Base-by-base conservation (phyloP, 2,113 vertebrate genomes). In the Reinhardtius hippoglossoides region DNA sequence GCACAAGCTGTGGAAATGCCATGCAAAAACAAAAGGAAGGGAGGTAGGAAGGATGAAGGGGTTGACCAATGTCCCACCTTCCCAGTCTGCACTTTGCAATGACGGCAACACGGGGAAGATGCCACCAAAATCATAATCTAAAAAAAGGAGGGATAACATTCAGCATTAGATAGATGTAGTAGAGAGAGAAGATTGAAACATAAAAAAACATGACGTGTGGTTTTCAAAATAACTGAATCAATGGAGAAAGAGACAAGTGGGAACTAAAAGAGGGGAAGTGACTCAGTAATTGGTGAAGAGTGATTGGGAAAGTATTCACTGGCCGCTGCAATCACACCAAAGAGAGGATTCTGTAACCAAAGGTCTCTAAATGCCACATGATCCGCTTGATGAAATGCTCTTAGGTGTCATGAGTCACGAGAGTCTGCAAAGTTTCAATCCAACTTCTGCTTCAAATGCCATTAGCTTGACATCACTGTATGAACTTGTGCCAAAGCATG, bases 101-200 rank as follows among this genome's bases (percentile, higher is more conserved):
- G 97, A 96, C 96, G 97, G 97, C 96, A 96, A 95, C 95, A 97
- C 96, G 83, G 97, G 97, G 94, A 98, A 98, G 95, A 97, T 97
- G 96, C 99, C 98, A 96, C 97, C 97, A 95, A 99, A 99, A 98
- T 99, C 98, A 99, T 99, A 99, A 98, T 99, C 98, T 99, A 99
- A 88, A 97, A 95, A 93, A 97, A 95, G 3, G 96, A 96, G 95
- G 90, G 95, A 98, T 94, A 96, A 98, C 77, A 96, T 92, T 93
- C 80, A 80, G 76, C 73, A 87, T 90, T 82, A 86, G 87, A 89
- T 46, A 78, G 46, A 46, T 64, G 72, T n/a, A 70, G 66, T 57
- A 27, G 55, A 87, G 35, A 82, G 13, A 70, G 31, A 58, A 79
- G 37, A 31, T 6, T 31, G 31, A 82, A 23, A 73, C 21, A 81